A percentile compares a stretch with the other conserved stretches of the same genome.
Conservation (phyloP, 2,113 vertebrate species). For the Apodemus sylvaticus region DNA sequence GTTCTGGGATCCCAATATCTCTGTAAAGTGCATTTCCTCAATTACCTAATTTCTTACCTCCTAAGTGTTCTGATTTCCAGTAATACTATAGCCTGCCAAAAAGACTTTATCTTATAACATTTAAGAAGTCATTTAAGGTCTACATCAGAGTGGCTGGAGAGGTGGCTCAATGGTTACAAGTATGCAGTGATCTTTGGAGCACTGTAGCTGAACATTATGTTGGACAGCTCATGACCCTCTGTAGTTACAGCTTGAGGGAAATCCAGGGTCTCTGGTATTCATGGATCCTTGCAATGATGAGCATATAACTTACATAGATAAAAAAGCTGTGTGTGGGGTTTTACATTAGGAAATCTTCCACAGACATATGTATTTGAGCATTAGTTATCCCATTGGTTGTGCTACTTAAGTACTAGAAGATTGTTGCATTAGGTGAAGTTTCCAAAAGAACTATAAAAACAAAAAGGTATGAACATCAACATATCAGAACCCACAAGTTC, state of each 20-base stretch:
- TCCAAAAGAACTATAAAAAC: neutral
- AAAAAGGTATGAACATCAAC: neutral
- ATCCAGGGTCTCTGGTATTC: neutral
- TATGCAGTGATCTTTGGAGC: neutral
- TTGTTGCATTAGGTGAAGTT: neutral
- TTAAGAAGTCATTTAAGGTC: neutral
- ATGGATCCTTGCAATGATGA: too few relatives aligned
- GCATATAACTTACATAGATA: neutral
- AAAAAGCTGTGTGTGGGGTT: neutral
- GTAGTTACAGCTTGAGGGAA: neutral
- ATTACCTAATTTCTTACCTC: neutral
- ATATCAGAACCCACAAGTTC: neutral
- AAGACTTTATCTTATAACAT: neutral
- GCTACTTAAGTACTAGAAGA: neutral
- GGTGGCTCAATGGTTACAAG: neutral
- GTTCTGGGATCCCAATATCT: neutral
- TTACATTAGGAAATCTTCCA: neutral
- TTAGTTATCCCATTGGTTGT: neutral
- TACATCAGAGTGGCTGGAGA: neutral
- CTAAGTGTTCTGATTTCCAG: neutral
- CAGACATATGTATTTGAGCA: neutral
- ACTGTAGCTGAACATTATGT: neutral
- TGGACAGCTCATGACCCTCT: neutral
- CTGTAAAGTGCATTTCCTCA: neutral
- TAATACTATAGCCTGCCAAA: neutral